Evolutionary conservation across 2,797 vertebrate genomes (phyloP), one percentile per base, ranked within the genome.

Genomic region (Threskiornis aethiopicus): DNA sequence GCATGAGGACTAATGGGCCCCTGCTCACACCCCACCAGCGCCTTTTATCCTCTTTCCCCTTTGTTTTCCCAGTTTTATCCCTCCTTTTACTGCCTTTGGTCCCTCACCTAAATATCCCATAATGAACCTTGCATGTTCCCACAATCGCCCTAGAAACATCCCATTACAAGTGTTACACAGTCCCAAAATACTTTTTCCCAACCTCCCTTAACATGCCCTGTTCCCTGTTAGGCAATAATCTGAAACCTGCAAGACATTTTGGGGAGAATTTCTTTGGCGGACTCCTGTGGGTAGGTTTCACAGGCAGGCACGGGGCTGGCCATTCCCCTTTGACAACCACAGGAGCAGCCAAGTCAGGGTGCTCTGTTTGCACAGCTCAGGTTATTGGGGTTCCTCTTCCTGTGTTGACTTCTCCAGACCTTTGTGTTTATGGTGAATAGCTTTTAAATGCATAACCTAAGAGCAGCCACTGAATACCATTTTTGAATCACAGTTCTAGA

Each of bases 1-100:
- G 9, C 39, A 77, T 0, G 0, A 71, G 22, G 26, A 33, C 21
- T 71, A n/a, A 52, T 9, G 1, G 1, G 16, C 8, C 13, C 10
- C 18, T 35, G 28, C 33, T 51, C 21, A 69, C 6, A 57, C 4
- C 4, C 42, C 21, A 69, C 15, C 49, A 46, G 6, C 9, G 6
- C 18, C 31, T 80, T 81, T 51, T 66, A 35, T 79, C 18, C 6
- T 78, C 12, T 73, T 78, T 84, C 11, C 5, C 13, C 15, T 59
- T 65, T 65, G 15, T 31, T 69, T 57, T 62, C 17, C 33, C 8
- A 39, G 14, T 67, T 6, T 67, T 67, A n/a, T n/a, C 4, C 7
- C 16, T 79, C 21, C 9, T 29, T 66, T 71, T 58, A 41, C 15
- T 33, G 9, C 19, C 28, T 78, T 78, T 35, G 15, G 13, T 54